Conservation (phyloP, 2,113 vertebrate species). For the Lophochroa leadbeateri region DNA sequence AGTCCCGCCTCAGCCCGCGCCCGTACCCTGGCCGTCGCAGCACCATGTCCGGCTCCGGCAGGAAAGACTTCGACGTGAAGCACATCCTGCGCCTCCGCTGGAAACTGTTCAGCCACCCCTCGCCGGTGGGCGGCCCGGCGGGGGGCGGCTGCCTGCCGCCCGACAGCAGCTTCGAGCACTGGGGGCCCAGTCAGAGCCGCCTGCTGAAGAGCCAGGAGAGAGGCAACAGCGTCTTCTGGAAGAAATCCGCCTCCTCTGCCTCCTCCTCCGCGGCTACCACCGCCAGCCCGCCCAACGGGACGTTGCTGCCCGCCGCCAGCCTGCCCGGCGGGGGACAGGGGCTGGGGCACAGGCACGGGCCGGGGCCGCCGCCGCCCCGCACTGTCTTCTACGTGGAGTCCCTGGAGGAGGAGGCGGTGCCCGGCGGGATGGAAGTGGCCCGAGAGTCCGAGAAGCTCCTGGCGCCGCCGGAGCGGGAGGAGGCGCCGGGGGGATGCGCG, state of each 20-base stretch:
- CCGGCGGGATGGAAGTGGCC: constrained; percentile 69
- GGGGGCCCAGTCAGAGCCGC: constrained; percentile 80
- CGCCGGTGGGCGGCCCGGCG: constrained; percentile 55
- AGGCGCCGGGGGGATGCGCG: constrained; percentile 45
- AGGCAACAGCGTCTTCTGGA: constrained; percentile 72
- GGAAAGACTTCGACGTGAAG: constrained; percentile 84
- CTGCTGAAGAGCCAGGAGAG: constrained; percentile 77
- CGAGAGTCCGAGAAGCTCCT: constrained; percentile 64
- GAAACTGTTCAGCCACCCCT: constrained; percentile 83
- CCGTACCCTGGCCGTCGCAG: background rate
- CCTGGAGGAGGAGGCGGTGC: constrained; percentile 70
- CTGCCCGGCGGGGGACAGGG: background rate
- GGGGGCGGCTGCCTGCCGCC: constrained; percentile 68
- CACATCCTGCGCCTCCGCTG: constrained; percentile 82
- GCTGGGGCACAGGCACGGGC: constrained; percentile 28
- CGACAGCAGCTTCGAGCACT: constrained; percentile 78
- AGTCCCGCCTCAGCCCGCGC: background rate
- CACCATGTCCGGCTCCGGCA: constrained; percentile 78
- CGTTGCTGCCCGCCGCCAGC: constrained; percentile 61
- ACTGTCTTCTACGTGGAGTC: constrained; percentile 80
- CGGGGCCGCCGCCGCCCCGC: constrained; percentile 54
- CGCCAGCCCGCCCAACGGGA: constrained; percentile 66
- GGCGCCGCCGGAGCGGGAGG: constrained; percentile 61
- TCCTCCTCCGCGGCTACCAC: constrained; percentile 60
- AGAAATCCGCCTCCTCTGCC: constrained; percentile 68